Percentiles rank a stretch among this genome's conserved stretches.
These are phyloP conservation scores for Ptiloglossa arizonensis DNA, from an alignment of 1,140 invertebrate species.

Conservation along the genomic window DNA sequence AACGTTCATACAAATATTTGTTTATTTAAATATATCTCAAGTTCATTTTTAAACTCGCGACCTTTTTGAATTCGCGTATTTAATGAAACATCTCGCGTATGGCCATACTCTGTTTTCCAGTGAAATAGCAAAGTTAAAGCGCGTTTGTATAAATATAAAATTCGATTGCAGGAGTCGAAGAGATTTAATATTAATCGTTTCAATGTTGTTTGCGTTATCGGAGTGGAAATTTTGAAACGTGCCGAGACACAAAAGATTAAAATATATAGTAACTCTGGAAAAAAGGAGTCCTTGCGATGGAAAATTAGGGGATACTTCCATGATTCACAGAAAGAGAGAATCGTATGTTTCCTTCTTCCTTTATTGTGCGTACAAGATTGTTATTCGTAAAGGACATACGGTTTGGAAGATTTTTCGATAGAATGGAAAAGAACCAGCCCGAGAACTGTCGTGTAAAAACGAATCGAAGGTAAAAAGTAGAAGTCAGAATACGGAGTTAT, in stretches of 20 bases:
- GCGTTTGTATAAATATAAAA: not conserved
- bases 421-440: too few relatives aligned
- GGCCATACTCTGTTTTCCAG: not conserved
- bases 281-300: not conserved
- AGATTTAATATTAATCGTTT: constrained; percentile 4
- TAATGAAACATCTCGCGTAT: too few relatives aligned
- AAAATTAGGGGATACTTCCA: too few relatives aligned
- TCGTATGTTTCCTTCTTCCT: too few relatives aligned
- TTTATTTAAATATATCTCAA: too few relatives aligned
- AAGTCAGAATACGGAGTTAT: not conserved
- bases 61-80: too few relatives aligned
- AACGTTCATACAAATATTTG: too few relatives aligned
- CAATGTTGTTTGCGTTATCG: not conserved
- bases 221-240: constrained; percentile 48
- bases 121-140: not conserved
- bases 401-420: too few relatives aligned
- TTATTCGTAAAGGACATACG: too few relatives aligned
- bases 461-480: not conserved
- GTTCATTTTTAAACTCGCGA: too few relatives aligned
- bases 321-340: not conserved
- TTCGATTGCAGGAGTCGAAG: constrained; percentile 3
- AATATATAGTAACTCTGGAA: constrained; percentile 4
- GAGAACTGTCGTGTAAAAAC: not conserved
- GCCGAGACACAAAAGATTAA: not conserved
- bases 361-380: too few relatives aligned